A percentile compares a stretch with the other conserved stretches of the same genome.
phyloP scores from a whole-genome alignment of 2,888 invertebrate species.

The Machimus rusticus region DNA sequence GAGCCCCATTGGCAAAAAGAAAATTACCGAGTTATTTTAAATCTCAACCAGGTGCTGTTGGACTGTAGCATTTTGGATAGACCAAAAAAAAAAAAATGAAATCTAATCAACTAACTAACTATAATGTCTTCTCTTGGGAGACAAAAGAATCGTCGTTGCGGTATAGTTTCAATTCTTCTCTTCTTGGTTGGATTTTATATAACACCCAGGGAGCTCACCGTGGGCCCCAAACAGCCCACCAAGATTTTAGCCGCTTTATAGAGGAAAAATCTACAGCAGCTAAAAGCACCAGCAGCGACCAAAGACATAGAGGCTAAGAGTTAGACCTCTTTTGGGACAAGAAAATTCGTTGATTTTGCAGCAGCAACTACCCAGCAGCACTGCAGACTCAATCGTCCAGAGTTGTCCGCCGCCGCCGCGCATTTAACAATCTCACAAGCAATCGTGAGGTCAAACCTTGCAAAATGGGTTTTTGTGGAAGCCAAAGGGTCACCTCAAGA shows the following conservation, averaged over 20 bases:
- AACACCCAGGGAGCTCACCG: background rate
- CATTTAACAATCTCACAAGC: constrained; percentile 5
- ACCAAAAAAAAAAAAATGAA: background rate
- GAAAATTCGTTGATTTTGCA: background rate
- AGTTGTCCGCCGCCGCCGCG: background rate
- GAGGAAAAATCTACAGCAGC: background rate
- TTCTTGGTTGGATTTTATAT: background rate
- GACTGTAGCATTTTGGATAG: background rate
- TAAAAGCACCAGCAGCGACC: no score
- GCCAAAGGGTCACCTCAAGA: constrained; percentile 27
- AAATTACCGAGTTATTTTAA: background rate
- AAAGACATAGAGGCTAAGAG: background rate
- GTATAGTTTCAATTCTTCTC: background rate
- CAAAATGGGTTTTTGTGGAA: constrained; percentile 15
- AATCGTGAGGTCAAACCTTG: constrained; percentile 38
- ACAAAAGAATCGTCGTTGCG: background rate
- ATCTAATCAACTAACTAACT: background rate
- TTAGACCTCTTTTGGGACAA: background rate
- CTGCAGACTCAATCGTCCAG: background rate
- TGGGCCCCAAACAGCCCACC: background rate
- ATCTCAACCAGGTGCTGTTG: background rate
- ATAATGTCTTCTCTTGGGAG: background rate
- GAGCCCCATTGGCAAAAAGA: background rate
- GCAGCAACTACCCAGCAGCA: background rate
- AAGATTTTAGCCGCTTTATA: background rate